Percentiles rank a stretch among this genome's conserved stretches.
phyloP scores from a whole-genome alignment of 1,140 invertebrate genomes.

The Euura saliciscinereae region DNA sequence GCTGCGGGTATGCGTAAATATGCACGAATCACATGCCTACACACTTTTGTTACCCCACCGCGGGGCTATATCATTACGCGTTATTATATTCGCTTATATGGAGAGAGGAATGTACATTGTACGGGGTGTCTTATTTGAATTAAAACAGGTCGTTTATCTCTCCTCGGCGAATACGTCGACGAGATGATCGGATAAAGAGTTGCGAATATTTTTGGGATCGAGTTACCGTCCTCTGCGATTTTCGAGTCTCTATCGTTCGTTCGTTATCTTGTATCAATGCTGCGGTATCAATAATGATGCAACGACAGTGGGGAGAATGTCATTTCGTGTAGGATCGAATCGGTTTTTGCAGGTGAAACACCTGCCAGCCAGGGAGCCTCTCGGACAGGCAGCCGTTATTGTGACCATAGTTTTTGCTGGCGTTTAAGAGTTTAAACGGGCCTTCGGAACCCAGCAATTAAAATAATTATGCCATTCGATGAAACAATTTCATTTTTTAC shows the following conservation, averaged over 20 bases:
- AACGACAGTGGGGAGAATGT: too few species aligned
- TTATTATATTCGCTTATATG: neutral
- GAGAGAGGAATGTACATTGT: slow-evolving; percentile 5
- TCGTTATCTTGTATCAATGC: too few species aligned
- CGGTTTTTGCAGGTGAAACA: neutral
- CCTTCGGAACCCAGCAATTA: neutral
- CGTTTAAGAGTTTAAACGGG: neutral
- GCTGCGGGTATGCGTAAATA: neutral
- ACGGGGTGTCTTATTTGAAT: neutral
- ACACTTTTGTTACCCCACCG: neutral
- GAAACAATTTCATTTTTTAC: neutral
- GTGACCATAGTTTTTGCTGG: neutral
- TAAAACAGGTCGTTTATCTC: neutral
- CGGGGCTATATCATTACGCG: neutral
- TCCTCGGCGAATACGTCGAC: neutral
- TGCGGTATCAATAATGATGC: too few species aligned
- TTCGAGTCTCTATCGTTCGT: too few species aligned
- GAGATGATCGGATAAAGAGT: too few species aligned
- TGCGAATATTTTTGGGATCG: too few species aligned
- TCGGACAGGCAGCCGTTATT: neutral
- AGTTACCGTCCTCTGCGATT: too few species aligned
- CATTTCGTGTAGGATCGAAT: neutral
- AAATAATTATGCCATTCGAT: neutral
- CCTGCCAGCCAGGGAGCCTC: neutral
- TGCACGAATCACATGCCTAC: neutral